Percentiles rank a stretch among this genome's conserved stretches.
Evolutionary conservation across 2,797 vertebrate species (phyloP).

Genomic region (Kryptolebias ocellatus): DNA sequence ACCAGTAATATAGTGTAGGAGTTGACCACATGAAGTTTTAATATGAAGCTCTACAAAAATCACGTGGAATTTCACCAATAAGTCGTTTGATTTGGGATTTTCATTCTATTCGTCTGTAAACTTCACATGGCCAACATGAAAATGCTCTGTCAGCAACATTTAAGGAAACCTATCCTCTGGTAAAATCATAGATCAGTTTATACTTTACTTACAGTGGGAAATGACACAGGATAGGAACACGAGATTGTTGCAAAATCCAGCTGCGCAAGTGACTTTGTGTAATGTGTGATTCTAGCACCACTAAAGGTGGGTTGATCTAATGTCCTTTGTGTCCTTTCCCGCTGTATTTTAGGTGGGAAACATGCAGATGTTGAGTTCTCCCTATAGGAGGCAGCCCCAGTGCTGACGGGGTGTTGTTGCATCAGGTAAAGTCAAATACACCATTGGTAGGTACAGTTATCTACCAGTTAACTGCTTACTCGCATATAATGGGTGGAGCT

Average conservation of each 20-base stretch:
- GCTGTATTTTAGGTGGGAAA: slow-evolving; percentile 41
- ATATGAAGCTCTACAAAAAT: background rate
- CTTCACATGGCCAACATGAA: slow-evolving; percentile 67
- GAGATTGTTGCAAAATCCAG: slow-evolving; percentile 12
- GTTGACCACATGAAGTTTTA: slow-evolving; percentile 61
- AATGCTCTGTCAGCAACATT: slow-evolving; percentile 39
- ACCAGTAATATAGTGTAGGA: slow-evolving; percentile 23
- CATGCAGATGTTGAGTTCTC: slow-evolving; percentile 57
- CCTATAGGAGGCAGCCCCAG: slow-evolving; percentile 43
- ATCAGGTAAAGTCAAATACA: slow-evolving; percentile 51
- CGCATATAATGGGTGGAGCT: slow-evolving; percentile 60
- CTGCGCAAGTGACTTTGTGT: slow-evolving; percentile 17
- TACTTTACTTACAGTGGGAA: slow-evolving; percentile 60
- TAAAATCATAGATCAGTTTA: slow-evolving; percentile 35
- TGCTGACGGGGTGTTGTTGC: slow-evolving; percentile 57
- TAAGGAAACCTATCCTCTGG: slow-evolving; percentile 27
- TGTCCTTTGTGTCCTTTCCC: slow-evolving; percentile 60
- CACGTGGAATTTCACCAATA: background rate
- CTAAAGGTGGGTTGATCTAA: background rate
- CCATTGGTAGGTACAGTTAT: slow-evolving; percentile 61
- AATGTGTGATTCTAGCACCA: background rate
- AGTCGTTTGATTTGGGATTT: slow-evolving; percentile 1
- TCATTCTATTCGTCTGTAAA: slow-evolving; percentile 50
- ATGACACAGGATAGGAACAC: slow-evolving; percentile 40
- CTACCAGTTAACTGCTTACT: slow-evolving; percentile 60